Evolutionary conservation across 64 coral and sea anemone genomes (phyloP), one percentile per base, ranked within the genome.

Genomic region (Trachythela sp.): DNA sequence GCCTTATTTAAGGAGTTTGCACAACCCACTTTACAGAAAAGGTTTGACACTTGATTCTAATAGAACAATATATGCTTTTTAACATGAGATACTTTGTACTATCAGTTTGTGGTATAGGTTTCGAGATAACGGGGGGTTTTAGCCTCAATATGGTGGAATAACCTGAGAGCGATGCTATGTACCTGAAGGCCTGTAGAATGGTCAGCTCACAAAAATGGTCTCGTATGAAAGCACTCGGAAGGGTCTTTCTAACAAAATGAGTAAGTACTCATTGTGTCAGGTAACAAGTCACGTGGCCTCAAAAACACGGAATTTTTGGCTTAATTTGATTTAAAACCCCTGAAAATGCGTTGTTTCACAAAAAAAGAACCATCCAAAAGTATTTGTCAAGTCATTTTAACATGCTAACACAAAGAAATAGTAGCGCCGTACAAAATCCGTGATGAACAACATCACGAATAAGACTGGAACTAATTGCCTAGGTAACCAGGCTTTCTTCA

Each of bases 1-100:
- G 54, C 38, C 27, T 86, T 42, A 72, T n/a, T 35, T 2, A 33
- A 75, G 77, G 83, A 5, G 92, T 87, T 64, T 64, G 56, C 56
- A 64, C 56, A 64, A 64, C 56, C 56, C 56, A 64, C 26, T 39
- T 60, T 39, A 60, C 50, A 22, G 50, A 87, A 60, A 38, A 87
- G 49, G 56, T 64, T 64, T 64, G 56, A 11, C 56, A 64, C 20
- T 27, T 64, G 56, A 27, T 64, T 64, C 56, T 64, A 18, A 64
- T 27, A 64, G 56, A 64, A 64, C 17, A 27, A 64, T 64, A 64
- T 26, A 64, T 64, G 56, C 56, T 64, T 6, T 64, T 64, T 64
- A 64, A 64, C 56, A 64, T 64, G 56, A n/a, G 4, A 64, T 64
- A 64, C 56, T 64, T 64, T 64, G 56, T 64, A 64, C 56, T 64